Evolutionary conservation across 1,140 invertebrate genomes (phyloP), one percentile per base, ranked within the genome.

Genomic region (Eufriesea mexicana): DNA sequence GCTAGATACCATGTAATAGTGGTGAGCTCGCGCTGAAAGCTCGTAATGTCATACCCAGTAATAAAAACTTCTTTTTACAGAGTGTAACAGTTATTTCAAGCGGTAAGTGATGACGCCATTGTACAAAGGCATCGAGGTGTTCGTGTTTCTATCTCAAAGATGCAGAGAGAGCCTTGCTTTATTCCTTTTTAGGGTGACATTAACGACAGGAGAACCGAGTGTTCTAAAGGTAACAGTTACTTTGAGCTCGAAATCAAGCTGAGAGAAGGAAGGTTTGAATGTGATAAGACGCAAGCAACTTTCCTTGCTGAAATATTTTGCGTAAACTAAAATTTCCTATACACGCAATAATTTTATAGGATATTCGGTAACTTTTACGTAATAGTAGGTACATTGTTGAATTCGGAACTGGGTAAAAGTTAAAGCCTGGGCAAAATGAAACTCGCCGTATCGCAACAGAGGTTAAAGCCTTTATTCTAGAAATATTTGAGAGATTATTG

Each of bases 1-100:
- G 20, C 23, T 49, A 18, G 75, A 45, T 64, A 51, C 35, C 35
- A 82, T 47, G 84, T 78, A 87, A 84, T 88, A 88, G 87, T 84
- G 82, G 83, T 81, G 81, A 88, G 68, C 82, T 55, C 55, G 64
- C 28, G 76, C 67, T 66, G 85, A 42, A 23, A 73, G 72, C 62
- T 64, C 51, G 59, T 75, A 79, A 84, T 47, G 72, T 49, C 74
- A 61, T 64, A 20, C 57, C 72, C 47, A 51, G 82, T 81, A 81
- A 64, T 88, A 88, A 88, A 88, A 87, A 82, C 68, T 77, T 47
- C 78, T 75, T 84, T 81, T 79, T 84, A 70, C 51, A 55, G 73
- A 71, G 76, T 62, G 76, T 74, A 81, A 87, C 78, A 67, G 76
- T 83, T 84, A 79, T 79, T 72, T 64, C 66, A 54, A 72, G 80